Percentiles rank a stretch among this genome's conserved stretches.
phyloP scores from a whole-genome alignment of 2,888 invertebrate species.

The Hirtodrosophila duncani region DNA sequence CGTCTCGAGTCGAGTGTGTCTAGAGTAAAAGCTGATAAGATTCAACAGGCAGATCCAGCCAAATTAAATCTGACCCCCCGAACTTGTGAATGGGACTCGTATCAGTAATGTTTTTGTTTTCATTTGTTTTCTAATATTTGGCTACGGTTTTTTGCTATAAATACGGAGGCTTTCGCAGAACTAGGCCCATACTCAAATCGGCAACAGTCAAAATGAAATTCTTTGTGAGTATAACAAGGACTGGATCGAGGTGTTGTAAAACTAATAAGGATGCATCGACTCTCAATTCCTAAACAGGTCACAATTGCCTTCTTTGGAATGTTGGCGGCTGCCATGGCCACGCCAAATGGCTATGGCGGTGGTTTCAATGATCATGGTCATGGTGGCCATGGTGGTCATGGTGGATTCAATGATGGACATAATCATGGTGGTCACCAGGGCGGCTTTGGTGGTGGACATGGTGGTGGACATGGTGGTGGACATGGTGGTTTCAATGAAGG shows the following conservation, averaged over 20 bases:
- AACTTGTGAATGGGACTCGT: too few relatives aligned
- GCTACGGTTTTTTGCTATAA: background rate
- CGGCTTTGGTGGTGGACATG: slow-evolving; percentile 6
- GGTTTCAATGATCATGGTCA: slow-evolving; percentile 4
- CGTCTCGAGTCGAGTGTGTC: too few relatives aligned
- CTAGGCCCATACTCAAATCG: background rate
- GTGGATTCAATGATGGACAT: slow-evolving; percentile 3
- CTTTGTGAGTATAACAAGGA: slow-evolving; percentile 24
- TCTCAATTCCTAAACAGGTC: background rate
- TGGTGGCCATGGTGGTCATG: slow-evolving; percentile 13
- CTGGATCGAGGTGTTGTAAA: background rate
- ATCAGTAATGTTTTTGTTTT: too few relatives aligned
- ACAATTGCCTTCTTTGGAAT: background rate
- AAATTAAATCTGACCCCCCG: too few relatives aligned
- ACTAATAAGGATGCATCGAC: background rate
- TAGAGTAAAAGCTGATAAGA: too few relatives aligned
- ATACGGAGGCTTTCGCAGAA: too few relatives aligned
- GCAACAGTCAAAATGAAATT: slow-evolving; percentile 18
- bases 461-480: too few relatives aligned
- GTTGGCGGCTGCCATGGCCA: slow-evolving; percentile 35
- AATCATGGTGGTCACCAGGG: background rate
- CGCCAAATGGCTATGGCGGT: slow-evolving; percentile 23
- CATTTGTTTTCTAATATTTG: background rate
- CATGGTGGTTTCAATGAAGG: background rate
- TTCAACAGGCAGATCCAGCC: too few relatives aligned